Percentiles rank a stretch among this genome's conserved stretches.
These are phyloP conservation scores for Phacellophora camtschatica DNA, from an alignment of 30 jellyfish, hydroid and myxozoan genomes.

Conservation along the genomic window DNA sequence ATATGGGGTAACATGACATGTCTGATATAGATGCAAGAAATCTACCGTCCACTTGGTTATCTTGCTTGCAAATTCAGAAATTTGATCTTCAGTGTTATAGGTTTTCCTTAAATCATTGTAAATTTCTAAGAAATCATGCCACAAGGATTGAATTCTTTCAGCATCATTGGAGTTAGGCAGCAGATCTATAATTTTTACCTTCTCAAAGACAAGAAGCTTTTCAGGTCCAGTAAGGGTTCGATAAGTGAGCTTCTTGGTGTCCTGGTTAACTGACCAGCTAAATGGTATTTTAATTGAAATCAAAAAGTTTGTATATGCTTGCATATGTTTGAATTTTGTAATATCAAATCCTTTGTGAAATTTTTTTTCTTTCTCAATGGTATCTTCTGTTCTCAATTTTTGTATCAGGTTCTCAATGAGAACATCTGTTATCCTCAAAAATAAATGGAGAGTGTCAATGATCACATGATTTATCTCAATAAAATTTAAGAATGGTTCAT, in stretches of 20 bases:
- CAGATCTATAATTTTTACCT: not conserved
- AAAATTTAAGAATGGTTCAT: not conserved
- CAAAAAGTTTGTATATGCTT: not conserved
- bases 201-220: not conserved
- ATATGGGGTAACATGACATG: slow-evolving; percentile 14
- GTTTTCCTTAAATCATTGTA: not conserved
- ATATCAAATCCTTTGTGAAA: not conserved
- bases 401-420: slow-evolving; percentile 10
- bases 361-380: not conserved
- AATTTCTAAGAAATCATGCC: slow-evolving; percentile 21
- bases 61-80: not conserved
- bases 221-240: slow-evolving; percentile 56
- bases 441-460: slow-evolving; percentile 39
- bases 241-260: not conserved
- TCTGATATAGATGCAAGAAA: not conserved
- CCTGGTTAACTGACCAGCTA: not conserved
- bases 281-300: not conserved
- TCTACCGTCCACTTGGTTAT: not conserved
- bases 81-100: not conserved
- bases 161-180: slow-evolving; percentile 13
- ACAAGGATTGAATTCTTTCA: not conserved
- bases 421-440: slow-evolving; percentile 32
- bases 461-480: slow-evolving; percentile 11
- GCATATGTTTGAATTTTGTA: not conserved
- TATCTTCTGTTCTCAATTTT: slow-evolving; percentile 4